Percentiles rank a stretch among this genome's conserved stretches.
phyloP scores from a whole-genome alignment of 2,797 vertebrate genomes.

The Pangasius djambal region DNA sequence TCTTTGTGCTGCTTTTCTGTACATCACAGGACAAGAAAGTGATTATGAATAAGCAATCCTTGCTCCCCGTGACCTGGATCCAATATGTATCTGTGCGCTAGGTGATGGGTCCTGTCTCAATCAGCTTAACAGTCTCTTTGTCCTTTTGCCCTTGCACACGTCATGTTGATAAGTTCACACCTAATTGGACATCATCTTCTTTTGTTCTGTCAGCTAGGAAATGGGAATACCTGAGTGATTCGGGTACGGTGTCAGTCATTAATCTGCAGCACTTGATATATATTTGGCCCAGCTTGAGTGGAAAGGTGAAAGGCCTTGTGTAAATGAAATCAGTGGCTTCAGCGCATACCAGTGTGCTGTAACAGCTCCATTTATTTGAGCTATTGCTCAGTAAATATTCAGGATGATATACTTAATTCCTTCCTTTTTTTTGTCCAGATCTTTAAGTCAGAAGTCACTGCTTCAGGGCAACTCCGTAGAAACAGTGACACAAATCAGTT shows the following conservation, averaged over 20 bases:
- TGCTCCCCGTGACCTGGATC: neutral
- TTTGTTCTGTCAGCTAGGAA: neutral
- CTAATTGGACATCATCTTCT: neutral
- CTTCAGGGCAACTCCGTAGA: neutral
- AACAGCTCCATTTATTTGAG: neutral
- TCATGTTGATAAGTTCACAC: neutral
- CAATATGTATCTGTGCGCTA: neutral
- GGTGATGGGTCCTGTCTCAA: neutral
- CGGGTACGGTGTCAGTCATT: neutral
- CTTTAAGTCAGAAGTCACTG: neutral
- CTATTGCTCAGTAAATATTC: neutral
- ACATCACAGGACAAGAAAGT: conserved; percentile 86
- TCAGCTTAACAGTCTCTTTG: neutral
- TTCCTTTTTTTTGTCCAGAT: neutral
- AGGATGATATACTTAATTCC: neutral
- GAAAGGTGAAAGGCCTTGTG: neutral
- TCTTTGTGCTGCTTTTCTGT: conserved; percentile 76
- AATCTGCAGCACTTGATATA: conserved; percentile 8
- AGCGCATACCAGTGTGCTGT: neutral
- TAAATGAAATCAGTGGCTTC: neutral
- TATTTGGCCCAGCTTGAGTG: conserved; percentile 22
- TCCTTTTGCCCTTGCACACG: neutral
- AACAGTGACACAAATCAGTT: neutral
- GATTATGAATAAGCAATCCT: conserved; percentile 66
- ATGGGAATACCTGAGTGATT: neutral